These are phyloP conservation scores for Drosophila auraria DNA, from an alignment of 1,140 invertebrate genomes.

Conservation along the genomic window DNA sequence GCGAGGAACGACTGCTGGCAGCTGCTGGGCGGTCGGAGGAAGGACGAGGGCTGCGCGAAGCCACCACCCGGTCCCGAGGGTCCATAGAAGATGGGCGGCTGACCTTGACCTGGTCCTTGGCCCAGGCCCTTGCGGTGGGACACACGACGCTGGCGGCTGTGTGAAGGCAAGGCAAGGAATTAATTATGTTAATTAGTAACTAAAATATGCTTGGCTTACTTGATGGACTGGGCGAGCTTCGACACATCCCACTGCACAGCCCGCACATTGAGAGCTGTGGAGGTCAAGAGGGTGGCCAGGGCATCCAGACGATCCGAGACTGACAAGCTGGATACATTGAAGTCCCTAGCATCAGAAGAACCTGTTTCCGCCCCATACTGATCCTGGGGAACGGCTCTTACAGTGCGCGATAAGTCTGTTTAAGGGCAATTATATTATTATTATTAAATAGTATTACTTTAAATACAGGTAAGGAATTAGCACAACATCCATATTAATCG, in stretches of 20 bases:
- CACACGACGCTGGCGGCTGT: conserved; percentile 8
- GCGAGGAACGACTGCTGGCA: conserved; percentile 55
- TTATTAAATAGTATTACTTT: not conserved
- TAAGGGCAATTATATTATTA: not conserved
- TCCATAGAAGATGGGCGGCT: conserved; percentile 3
- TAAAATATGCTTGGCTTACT: conserved; percentile 35
- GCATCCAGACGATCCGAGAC: conserved; percentile 49
- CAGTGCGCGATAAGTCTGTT: conserved; percentile 49
- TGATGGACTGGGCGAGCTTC: conserved; percentile 43
- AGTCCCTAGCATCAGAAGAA: not conserved
- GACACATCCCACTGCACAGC: conserved; percentile 36
- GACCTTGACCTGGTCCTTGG: not conserved
- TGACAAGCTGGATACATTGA: conserved; percentile 1
- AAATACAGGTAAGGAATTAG: too few relatives aligned
- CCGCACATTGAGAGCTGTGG: conserved; percentile 51
- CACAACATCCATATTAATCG: conserved; percentile 28
- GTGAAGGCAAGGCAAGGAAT: too few relatives aligned
- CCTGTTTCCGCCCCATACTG: not conserved
- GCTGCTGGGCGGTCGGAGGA: conserved; percentile 45
- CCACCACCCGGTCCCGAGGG: not conserved
- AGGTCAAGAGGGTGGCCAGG: conserved; percentile 65
- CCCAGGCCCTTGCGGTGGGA: conserved; percentile 4
- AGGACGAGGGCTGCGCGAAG: not conserved
- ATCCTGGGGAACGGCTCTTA: conserved; percentile 21
- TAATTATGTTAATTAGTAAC: conserved; percentile 7